These are phyloP conservation scores for Halichondria panicea DNA, from an alignment of 37 sponge, comb jelly and placozoan genomes.

Conservation along the genomic window DNA sequence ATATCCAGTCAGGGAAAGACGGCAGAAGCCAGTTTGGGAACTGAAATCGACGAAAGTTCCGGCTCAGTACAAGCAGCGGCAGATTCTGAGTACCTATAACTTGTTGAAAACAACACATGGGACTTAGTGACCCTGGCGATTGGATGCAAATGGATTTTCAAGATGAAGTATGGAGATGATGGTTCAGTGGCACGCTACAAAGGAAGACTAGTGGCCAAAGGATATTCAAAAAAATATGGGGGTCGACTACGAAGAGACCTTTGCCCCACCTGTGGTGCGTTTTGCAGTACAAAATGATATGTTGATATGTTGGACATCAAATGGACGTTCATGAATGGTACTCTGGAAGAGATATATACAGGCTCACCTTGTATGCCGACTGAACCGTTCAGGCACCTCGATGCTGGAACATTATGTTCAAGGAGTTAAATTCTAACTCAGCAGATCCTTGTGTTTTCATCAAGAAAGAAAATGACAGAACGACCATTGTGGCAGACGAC, in stretches of 20 bases:
- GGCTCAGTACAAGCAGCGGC: too few relatives aligned
- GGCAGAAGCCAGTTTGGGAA: too few relatives aligned
- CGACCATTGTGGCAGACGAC: too few relatives aligned
- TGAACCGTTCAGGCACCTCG: too few relatives aligned
- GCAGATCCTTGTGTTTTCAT: too few relatives aligned
- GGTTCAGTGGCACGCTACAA: constrained; percentile 35
- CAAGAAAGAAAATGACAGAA: too few relatives aligned
- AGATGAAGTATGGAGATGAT: constrained; percentile 13
- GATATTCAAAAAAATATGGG: constrained; percentile 27
- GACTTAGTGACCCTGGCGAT: constrained; percentile 18
- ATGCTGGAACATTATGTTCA: too few relatives aligned
- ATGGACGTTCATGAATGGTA: constrained; percentile 25
- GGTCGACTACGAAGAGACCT: constrained; percentile 31
- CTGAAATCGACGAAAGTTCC: too few relatives aligned
- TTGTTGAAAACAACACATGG: constrained; percentile 38
- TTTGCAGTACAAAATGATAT: constrained; percentile 43
- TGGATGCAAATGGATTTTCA: constrained; percentile 49
- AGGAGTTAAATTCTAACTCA: too few relatives aligned
- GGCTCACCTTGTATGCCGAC: too few relatives aligned
- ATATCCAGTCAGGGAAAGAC: too few relatives aligned
- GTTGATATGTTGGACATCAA: constrained; percentile 28
- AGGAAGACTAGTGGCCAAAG: constrained; percentile 35
- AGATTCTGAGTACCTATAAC: too few relatives aligned
- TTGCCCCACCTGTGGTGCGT: constrained; percentile 42
- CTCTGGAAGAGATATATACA: constrained; percentile 2